Conservation (phyloP, 1,140 invertebrate genomes). For the Drosophila neocordata region DNA sequence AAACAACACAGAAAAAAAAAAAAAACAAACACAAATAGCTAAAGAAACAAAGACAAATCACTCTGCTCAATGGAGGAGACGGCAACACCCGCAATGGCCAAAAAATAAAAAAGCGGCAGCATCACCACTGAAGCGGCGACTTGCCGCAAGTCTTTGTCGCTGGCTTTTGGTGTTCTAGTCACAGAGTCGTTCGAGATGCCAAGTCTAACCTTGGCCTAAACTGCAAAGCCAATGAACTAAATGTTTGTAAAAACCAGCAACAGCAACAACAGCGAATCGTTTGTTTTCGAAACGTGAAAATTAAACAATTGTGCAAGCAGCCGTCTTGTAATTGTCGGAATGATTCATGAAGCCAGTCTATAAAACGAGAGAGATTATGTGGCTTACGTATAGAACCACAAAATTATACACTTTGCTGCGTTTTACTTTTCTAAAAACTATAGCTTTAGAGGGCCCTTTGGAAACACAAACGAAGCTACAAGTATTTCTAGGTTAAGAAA, state of each 20-base stretch:
- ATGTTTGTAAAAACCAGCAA: constrained; percentile 74
- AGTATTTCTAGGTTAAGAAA: too few species aligned
- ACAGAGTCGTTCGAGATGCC: constrained; percentile 62
- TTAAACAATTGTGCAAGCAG: constrained; percentile 78
- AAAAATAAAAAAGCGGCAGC: constrained; percentile 39
- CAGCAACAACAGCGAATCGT: constrained; percentile 37
- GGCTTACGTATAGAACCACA: constrained; percentile 36
- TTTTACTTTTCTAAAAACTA: too few species aligned
- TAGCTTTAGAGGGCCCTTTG: too few species aligned
- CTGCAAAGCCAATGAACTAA: constrained; percentile 79
- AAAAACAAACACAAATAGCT: constrained; percentile 3
- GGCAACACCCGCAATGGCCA: constrained; percentile 29
- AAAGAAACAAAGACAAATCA: constrained; percentile 5
- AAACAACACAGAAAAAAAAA: constrained; percentile 31
- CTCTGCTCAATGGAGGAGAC: not conserved
- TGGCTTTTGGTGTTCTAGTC: constrained; percentile 51
- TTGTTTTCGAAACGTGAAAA: constrained; percentile 70
- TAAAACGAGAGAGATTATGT: not conserved
- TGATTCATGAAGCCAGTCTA: constrained; percentile 54
- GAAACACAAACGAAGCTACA: too few species aligned
- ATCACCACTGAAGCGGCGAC: constrained; percentile 33
- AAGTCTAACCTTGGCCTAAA: constrained; percentile 75
- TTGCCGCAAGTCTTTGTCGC: constrained; percentile 32
- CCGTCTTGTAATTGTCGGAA: constrained; percentile 64
- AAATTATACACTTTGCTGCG: constrained; percentile 15